These are phyloP conservation scores for Alexandromys oeconomus DNA, from an alignment of 2,797 vertebrate genomes.

Conservation along the genomic window DNA sequence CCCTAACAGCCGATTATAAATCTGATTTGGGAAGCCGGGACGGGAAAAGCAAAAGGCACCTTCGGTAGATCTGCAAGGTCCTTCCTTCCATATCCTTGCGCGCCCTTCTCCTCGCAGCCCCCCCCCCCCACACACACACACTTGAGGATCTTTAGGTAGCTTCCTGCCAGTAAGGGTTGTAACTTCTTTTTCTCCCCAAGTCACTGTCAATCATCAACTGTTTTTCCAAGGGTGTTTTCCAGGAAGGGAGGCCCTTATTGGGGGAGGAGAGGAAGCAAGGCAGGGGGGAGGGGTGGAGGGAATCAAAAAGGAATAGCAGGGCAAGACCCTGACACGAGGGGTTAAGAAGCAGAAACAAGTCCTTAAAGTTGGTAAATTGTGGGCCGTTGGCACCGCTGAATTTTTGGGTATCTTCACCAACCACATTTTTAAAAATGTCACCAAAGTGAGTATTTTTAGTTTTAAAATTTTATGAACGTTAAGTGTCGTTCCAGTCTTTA, in stretches of 20 bases:
- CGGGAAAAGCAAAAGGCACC: background rate
- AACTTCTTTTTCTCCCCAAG: background rate
- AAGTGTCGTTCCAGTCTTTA: background rate
- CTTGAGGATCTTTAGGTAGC: background rate
- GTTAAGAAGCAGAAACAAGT: background rate
- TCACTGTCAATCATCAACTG: background rate
- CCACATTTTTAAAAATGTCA: background rate
- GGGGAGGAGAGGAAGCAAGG: background rate
- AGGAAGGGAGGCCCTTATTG: background rate
- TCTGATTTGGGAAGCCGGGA: background rate
- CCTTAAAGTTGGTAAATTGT: background rate
- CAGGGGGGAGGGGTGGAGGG: background rate
- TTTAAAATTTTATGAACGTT: background rate
- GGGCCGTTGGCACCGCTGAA: background rate
- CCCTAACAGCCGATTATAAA: background rate
- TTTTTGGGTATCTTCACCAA: background rate
- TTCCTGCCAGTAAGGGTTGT: background rate
- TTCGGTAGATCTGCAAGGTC: background rate
- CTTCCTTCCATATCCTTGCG: too few relatives aligned
- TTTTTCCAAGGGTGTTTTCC: conserved; percentile 21
- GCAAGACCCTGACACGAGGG: background rate
- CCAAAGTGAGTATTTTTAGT: conserved; percentile 43
- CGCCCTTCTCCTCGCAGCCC: too few relatives aligned
- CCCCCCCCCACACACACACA: background rate
- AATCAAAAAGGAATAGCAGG: background rate